Conservation (phyloP, 53 echinoderm and acorn worm genomes). For the Antedon mediterranea region DNA sequence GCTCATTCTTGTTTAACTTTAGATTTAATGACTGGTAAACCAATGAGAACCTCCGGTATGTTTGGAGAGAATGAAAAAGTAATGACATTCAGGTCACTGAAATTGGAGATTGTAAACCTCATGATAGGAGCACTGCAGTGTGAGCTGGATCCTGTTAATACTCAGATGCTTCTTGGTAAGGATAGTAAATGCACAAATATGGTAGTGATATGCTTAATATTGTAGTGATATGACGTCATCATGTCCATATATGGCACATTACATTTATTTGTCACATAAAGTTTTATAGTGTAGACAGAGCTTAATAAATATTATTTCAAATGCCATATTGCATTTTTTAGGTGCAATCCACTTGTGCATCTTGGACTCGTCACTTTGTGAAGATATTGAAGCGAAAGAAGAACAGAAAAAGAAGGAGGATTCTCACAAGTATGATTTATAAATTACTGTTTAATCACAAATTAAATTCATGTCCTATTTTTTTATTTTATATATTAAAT, state of each 20-base stretch:
- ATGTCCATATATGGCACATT: not conserved
- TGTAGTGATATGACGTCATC: not conserved
- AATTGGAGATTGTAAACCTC: constrained; percentile 82
- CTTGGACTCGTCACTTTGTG: constrained; percentile 80
- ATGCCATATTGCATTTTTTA: constrained; percentile 1
- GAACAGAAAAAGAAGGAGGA: constrained; percentile 28
- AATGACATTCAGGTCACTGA: constrained; percentile 73
- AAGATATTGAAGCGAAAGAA: constrained; percentile 32
- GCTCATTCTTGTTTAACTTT: not conserved
- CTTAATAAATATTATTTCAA: too few species aligned
- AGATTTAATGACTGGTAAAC: constrained; percentile 49
- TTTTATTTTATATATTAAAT: too few species aligned
- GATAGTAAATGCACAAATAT: not conserved
- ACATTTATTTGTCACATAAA: not conserved
- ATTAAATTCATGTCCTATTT: too few species aligned
- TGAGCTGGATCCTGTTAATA: constrained; percentile 79
- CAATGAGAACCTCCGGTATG: constrained; percentile 18
- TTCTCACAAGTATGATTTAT: not conserved
- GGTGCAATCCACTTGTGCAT: constrained; percentile 74
- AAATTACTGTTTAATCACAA: too few species aligned
- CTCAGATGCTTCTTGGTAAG: constrained; percentile 94
- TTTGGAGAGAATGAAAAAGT: constrained; percentile 25
- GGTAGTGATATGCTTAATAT: not conserved
- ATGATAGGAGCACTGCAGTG: constrained; percentile 88
- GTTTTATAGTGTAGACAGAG: too few species aligned